Evolutionary conservation across 2,113 vertebrate genomes (phyloP), one percentile per base, ranked within the genome.

Genomic region (Ciconia boyciana): DNA sequence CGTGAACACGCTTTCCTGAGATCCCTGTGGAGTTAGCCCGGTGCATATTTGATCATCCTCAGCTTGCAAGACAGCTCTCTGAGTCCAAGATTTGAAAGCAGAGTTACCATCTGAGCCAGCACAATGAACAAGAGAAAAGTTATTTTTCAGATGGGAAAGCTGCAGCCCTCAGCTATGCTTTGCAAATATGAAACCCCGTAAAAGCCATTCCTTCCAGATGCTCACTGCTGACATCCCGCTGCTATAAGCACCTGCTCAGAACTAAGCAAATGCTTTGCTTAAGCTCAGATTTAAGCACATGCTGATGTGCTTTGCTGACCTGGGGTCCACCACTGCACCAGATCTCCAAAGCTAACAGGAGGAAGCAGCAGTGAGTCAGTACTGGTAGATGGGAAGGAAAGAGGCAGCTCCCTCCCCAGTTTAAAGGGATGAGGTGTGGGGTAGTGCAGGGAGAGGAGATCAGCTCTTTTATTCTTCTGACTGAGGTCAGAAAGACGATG

Each of bases 21-120:
- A 85, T 95, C 89, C 51, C 82, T 16, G 4, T 65, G 79, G 93
- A 94, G 68, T 83, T 80, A 85, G 71, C 44, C 46, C 5, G 3
- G 58, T 91, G 54, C 61, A 19, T 79, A 79, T 95, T 95, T 85
- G 87, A 88, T 94, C 82, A 85, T 65, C 78, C 51, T 87, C 74
- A 80, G 84, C 54, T 86, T 91, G 82, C 46, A 62, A 91, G 82
- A 70, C 75, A 84, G 87, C 54, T 93, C 49, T 76, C 21, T 0
- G 5, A 54, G 39, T 62, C 78, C 87, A 87, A 39, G 75, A 29
- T 77, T 39, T 89, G 90, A 89, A 78, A 93, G 84, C 66, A 72
- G 74, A 83, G 48, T 85, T 70, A 41, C 29, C 7, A 5, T 46
- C 39, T 85, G 75, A 91, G 84, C 91, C 93, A 95, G 75, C 75